Evolutionary conservation across 2,888 invertebrate species (phyloP), one percentile per base, ranked within the genome.

Genomic region (Lithophane socia): DNA sequence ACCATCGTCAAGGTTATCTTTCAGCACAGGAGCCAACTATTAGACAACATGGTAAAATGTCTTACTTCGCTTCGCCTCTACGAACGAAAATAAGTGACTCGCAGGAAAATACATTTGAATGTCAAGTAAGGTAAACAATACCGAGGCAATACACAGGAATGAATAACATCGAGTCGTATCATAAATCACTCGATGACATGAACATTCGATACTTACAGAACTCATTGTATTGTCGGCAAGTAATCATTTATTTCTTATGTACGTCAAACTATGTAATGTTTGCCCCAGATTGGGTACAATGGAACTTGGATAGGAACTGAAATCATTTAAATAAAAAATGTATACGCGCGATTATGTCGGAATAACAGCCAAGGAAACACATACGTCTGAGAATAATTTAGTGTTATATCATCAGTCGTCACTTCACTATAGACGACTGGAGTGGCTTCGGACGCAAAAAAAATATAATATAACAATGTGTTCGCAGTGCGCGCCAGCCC

Each of bases 201-300:
- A 85, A 79, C 82, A 80, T 86, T 83, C 80, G 73, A 81, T 88
- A 88, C 77, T 88, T 84, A 85, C 77, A 80, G 75, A 81, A 81
- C 75, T 86, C 86, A 78, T 82, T 88, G 86, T 83, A 84, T 80
- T 75, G 77, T 80, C 73, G 80, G 75, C 80, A 77, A 80, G 84
- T 87, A 79, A 87, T 87, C 88, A 87, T 88, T 88, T 87, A 87
- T 88, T 77, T 84, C 80, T 87, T 82, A 83, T 88, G 79, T 87
- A 82, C 83, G 77, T 82, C 85, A 86, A 86, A 88, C 88, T 88
- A 85, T 77, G 77, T 84, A 76, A 70, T 72, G 80, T 81, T 85
- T 88, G 87, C 79, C 75, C 82, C 77, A 82, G 76, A 85, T 86
- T 60, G 73, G n/a, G 56, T 63, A 88, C 88, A 87, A 87, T 83